Evolutionary conservation across 2,888 invertebrate species (phyloP).

Genomic region (Philereme vetulata): DNA sequence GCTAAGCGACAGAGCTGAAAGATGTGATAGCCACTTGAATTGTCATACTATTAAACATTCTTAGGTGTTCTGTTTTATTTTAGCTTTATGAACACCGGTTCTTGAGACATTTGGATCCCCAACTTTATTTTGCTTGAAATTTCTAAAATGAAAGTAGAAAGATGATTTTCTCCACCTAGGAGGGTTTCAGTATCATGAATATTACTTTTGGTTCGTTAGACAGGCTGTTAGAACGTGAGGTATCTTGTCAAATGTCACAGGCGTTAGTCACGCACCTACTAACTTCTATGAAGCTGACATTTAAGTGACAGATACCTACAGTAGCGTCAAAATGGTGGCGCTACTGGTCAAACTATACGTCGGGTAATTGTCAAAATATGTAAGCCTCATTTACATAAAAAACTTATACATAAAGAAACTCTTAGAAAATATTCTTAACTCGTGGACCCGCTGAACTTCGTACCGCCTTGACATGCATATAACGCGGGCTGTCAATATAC

Average conservation of each 20-base stretch:
- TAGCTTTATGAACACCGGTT: no score
- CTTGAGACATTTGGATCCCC: no score
- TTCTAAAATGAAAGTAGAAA: no score
- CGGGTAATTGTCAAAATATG: constrained; percentile 17
- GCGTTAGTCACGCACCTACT: constrained; percentile 26
- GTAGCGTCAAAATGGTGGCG: constrained; percentile 22
- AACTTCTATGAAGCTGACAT: constrained; percentile 23
- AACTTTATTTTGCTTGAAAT: no score
- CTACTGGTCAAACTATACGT: constrained; percentile 12
- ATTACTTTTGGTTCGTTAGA: background rate
- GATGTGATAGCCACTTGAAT: no score
- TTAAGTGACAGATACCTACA: constrained; percentile 18
- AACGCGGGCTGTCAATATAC: no score
- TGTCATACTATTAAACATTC: no score
- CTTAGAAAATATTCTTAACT: no score
- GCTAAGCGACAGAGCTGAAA: no score
- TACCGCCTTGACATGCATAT: no score
- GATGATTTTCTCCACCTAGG: background rate
- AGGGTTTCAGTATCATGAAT: background rate
- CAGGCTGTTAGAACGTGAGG: constrained; percentile 14
- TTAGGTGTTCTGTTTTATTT: no score
- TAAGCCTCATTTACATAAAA: constrained; percentile 6
- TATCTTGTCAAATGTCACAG: constrained; percentile 24
- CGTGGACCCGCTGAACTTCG: no score
- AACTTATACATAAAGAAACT: background rate